Base-by-base conservation (phyloP, 1,140 invertebrate species). In the Cotesia typhae region DNA sequence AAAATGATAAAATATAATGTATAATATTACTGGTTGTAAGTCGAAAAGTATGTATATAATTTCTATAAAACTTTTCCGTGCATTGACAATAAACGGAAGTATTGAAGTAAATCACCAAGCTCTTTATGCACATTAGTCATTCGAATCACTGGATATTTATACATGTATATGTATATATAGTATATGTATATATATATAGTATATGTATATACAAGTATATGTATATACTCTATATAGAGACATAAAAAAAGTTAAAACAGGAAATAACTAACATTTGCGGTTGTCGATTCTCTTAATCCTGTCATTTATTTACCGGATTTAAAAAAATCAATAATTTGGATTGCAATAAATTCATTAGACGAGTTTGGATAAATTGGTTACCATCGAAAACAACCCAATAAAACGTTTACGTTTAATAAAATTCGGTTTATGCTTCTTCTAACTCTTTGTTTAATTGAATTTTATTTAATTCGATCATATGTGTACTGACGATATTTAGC, bases 211-310 rank as follows among this genome's bases (percentile, higher is more conserved):
- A n/a, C n/a, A n/a, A n/a, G n/a, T n/a, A n/a, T n/a, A n/a, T n/a
- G n/a, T n/a, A n/a, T 47, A 47, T 47, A 41, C 1, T 5, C 5
- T 41, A 41, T 41, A 41, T 41, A 41, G 5, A 47, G 41, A 47
- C 4, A 9, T 2, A 59, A 59, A 20, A 59, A 20, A 28, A 35
- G 14, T 20, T 12, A 14, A 59, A 59, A n/a, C 14, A 35, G 36
- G 12, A 68, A 68, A 38, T 68, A 47, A 14, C 67, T 53, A 57
- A 37, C 52, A 57, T 57, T 68, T 68, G 35, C 52, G 3, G 9
- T 57, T 57, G 35, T 37, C 53, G 37, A 37, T 38, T 17, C 36
- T n/a, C 36, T 57, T 68, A 55, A 55, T 57, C 35, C 36, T n/a
- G 51, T 67, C 41, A 66, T 51, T 66, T 20, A 51, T 66, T 47